phyloP scores from a whole-genome alignment of 2,888 invertebrate genomes.

The Bibio marci region DNA sequence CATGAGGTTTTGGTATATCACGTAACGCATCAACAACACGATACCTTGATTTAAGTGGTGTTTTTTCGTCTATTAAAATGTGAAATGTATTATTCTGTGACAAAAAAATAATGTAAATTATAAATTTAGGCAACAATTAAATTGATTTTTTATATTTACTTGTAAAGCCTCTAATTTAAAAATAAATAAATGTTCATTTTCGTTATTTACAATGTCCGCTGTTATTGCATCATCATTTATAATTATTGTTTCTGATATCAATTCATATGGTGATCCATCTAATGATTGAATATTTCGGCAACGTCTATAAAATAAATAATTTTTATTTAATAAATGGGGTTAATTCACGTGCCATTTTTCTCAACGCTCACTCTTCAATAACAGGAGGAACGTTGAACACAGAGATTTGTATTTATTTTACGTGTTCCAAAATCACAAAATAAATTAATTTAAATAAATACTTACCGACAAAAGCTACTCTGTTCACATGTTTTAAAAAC shows the following conservation, averaged over 20 bases:
- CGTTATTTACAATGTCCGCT: slow-evolving; percentile 51
- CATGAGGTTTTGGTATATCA: slow-evolving; percentile 46
- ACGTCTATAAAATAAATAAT: slow-evolving; percentile 36
- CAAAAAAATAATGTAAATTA: slow-evolving; percentile 31
- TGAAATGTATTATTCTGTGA: slow-evolving; percentile 56
- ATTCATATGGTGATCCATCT: slow-evolving; percentile 54
- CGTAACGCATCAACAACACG: slow-evolving; percentile 50
- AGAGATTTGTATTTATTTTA: too few relatives aligned
- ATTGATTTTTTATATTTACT: slow-evolving; percentile 10
- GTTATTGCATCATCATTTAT: slow-evolving; percentile 49
- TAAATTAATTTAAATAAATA: too few relatives aligned
- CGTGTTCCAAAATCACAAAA: too few relatives aligned
- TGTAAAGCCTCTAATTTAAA: slow-evolving; percentile 25
- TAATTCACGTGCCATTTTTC: neutral
- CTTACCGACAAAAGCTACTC: slow-evolving; percentile 73
- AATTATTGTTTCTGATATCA: slow-evolving; percentile 48
- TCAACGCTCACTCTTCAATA: neutral
- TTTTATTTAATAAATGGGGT: neutral
- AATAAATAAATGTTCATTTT: slow-evolving; percentile 22
- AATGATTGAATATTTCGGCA: slow-evolving; percentile 53
- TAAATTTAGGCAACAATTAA: slow-evolving; percentile 15
- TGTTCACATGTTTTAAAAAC: slow-evolving; percentile 83
- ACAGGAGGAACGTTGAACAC: too few relatives aligned
- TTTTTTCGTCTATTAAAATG: slow-evolving; percentile 59
- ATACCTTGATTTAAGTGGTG: slow-evolving; percentile 51